These are phyloP conservation scores for Tylochromis polylepis DNA, from an alignment of 2,113 vertebrate species.

Conservation along the genomic window DNA sequence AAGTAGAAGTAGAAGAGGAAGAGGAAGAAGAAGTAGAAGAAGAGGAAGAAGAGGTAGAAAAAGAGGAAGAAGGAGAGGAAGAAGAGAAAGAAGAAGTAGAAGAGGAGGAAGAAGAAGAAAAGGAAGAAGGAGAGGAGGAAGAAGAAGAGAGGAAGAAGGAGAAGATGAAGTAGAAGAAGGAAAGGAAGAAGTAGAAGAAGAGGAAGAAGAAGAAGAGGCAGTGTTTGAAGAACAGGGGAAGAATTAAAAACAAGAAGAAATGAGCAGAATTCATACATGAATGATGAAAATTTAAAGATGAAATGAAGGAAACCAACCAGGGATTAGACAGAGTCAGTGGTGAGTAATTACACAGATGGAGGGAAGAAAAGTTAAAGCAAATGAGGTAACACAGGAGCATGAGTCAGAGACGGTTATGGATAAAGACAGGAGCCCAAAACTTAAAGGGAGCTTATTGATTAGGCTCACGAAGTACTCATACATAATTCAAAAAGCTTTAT, in stretches of 20 bases:
- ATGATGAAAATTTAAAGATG: not conserved
- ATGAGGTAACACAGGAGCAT: rapidly evolving
- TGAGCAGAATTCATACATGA: not conserved
- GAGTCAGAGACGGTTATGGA: not conserved
- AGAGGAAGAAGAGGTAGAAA: too few species aligned
- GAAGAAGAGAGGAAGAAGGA: too few species aligned
- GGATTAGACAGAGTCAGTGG: not conserved
- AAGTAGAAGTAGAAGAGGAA: too few species aligned
- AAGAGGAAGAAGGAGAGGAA: too few species aligned
- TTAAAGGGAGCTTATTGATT: not conserved
- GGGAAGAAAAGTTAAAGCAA: not conserved
- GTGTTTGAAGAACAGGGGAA: not conserved
- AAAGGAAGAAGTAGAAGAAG: too few species aligned
- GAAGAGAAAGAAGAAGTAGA: too few species aligned
- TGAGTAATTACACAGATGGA: not conserved
- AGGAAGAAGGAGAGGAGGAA: too few species aligned
- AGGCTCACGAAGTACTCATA: not conserved
- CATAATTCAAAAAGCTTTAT: not conserved
- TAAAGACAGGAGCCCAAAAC: not conserved
- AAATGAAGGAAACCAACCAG: not conserved
- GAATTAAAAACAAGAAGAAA: not conserved
- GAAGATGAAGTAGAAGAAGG: not conserved
- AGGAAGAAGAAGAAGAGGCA: too few species aligned
- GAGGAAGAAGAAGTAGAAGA: too few species aligned
- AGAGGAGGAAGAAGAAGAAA: too few species aligned